Percentiles rank a stretch among this genome's conserved stretches.
phyloP scores from a whole-genome alignment of 2,113 vertebrate genomes.

The Emberiza fucata region DNA sequence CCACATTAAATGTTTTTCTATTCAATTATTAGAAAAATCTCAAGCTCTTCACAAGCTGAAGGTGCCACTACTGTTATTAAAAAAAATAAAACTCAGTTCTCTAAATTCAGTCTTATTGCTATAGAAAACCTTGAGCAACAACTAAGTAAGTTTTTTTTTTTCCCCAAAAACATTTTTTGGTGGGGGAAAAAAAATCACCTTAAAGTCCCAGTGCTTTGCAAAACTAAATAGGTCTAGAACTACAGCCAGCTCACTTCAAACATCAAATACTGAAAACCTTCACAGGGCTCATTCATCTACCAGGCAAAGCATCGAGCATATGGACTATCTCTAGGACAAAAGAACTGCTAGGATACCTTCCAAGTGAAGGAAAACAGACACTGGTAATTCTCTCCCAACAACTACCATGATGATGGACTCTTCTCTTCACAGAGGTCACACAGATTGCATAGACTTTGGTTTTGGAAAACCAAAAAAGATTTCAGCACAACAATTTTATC shows the following conservation, averaged over 20 bases:
- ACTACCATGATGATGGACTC: slow-evolving; percentile 35
- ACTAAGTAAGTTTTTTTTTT: background rate
- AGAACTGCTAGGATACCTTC: slow-evolving; percentile 53
- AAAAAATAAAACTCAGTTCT: background rate
- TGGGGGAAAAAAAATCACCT: background rate
- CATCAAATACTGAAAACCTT: background rate
- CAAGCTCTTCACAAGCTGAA: background rate
- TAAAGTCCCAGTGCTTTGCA: background rate
- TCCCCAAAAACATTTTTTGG: background rate
- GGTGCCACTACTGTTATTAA: background rate
- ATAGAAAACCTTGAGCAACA: background rate
- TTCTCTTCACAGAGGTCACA: slow-evolving; percentile 44
- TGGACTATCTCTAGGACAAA: slow-evolving; percentile 26
- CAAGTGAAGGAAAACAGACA: slow-evolving; percentile 35
- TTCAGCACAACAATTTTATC: slow-evolving; percentile 40
- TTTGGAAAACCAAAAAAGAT: slow-evolving; percentile 51
- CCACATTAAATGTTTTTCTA: background rate
- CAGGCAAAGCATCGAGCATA: slow-evolving; percentile 37
- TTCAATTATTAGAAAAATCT: background rate
- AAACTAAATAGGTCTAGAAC: background rate
- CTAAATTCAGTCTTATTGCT: background rate
- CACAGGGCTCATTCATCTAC: slow-evolving; percentile 22
- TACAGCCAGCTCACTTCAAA: background rate
- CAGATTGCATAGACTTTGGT: slow-evolving; percentile 31
- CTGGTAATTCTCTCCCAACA: slow-evolving; percentile 48